Percentiles rank a stretch among this genome's conserved stretches.
Evolutionary conservation across 92 coral and sea anemone species (phyloP).

Genomic region (Siderastrea siderea): DNA sequence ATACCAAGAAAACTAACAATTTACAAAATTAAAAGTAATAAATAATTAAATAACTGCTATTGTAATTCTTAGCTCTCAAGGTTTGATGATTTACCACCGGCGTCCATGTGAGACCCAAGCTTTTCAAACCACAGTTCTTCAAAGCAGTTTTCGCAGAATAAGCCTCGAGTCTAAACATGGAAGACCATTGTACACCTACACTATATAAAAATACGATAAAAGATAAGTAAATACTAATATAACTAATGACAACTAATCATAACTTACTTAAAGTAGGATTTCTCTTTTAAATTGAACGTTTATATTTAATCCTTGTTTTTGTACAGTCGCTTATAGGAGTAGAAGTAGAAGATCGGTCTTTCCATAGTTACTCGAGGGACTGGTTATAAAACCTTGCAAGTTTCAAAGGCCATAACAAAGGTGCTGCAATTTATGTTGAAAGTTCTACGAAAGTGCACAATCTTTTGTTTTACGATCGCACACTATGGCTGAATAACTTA

Average conservation of each 20-base stretch:
- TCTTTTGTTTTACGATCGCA: too few species aligned
- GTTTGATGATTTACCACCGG: conserved; percentile 25
- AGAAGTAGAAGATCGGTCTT: too few species aligned
- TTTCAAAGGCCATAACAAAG: too few species aligned
- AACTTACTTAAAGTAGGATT: background rate
- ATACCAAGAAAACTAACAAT: background rate
- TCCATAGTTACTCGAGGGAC: too few species aligned
- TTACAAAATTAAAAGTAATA: background rate
- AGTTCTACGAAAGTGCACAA: too few species aligned
- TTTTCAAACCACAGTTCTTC: conserved; percentile 63
- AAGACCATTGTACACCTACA: conserved; percentile 20
- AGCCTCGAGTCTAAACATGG: conserved; percentile 47
- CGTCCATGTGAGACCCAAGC: conserved; percentile 7
- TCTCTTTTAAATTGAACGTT: background rate
- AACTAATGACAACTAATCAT: background rate
- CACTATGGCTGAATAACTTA: too few species aligned
- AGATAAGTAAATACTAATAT: background rate
- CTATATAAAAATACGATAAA: conserved; percentile 12
- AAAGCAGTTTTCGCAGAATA: conserved; percentile 76
- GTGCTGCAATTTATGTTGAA: too few species aligned
- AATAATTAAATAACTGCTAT: background rate
- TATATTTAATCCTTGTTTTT: too few species aligned
- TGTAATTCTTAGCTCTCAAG: conserved; percentile 24
- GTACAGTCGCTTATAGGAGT: too few species aligned
- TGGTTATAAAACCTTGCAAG: too few species aligned